Evolutionary conservation across 2,888 invertebrate genomes (phyloP).

Genomic region (Notocelia uddmanniana): DNA sequence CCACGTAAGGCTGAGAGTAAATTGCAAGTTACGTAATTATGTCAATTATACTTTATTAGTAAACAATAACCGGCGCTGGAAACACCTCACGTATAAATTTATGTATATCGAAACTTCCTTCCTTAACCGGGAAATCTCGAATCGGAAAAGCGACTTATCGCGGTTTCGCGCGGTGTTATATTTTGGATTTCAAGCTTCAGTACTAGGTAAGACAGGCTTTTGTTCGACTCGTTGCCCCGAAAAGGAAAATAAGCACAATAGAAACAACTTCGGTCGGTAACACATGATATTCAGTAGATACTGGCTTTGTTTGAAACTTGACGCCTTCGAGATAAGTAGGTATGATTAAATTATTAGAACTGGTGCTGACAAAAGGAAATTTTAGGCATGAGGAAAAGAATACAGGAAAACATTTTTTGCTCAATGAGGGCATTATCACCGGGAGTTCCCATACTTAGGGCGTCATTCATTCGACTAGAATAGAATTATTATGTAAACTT

Average conservation of each 20-base stretch:
- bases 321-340: not conserved
- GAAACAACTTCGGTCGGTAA: not conserved
- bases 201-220: not conserved
- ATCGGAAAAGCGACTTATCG: slow-evolving; percentile 8
- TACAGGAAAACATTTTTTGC: not conserved
- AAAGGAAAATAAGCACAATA: not conserved
- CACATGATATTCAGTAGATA: not conserved
- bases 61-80: slow-evolving; percentile 17
- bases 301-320: not conserved
- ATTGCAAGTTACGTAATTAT: slow-evolving; percentile 22
- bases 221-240: not conserved
- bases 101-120: slow-evolving; percentile 31
- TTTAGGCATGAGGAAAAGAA: not conserved
- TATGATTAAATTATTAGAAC: not conserved
- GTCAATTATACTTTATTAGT: slow-evolving; percentile 5
- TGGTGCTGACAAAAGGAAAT: not conserved
- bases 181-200: slow-evolving; percentile 1
- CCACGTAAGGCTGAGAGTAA: slow-evolving; percentile 4
- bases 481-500: too few species aligned
- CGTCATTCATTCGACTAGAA: not conserved
- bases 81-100: slow-evolving; percentile 28
- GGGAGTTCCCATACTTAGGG: slow-evolving; percentile 31
- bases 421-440: slow-evolving; percentile 15
- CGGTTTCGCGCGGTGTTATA: not conserved
- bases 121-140: slow-evolving; percentile 4